Evolutionary conservation across 2,113 vertebrate genomes (phyloP), one percentile per base, ranked within the genome.

Genomic region (Hiodon tergisus): DNA sequence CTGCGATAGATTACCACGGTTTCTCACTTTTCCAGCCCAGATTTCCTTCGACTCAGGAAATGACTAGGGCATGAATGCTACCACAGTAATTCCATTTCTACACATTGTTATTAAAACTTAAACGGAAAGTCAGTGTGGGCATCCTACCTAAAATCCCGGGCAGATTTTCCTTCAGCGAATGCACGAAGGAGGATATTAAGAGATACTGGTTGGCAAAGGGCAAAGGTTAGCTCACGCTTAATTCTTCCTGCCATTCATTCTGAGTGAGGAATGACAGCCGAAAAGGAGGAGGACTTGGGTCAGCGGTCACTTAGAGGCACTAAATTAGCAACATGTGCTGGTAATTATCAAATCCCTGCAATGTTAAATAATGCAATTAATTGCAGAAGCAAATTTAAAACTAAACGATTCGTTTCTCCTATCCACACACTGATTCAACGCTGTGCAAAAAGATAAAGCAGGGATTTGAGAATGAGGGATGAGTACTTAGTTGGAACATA

Each of bases 261-360:
- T 71, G 58, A 68, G 63, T 78, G 68, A 71, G 74, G 77, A 81
- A 73, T 81, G 78, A 77, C 74, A 75, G 46, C 66, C 55, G 76
- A 85, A 80, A 85, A 84, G 84, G 79, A 80, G 86, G 86, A 90
- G 88, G 89, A 91, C 89, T 89, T 88, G 90, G 91, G 88, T 90
- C 91, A 91, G 83, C 84, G 84, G 85, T 88, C 86, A 83, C 82
- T 88, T 85, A 88, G 85, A 88, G 82, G 84, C 83, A 87, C 88
- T 85, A 92, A 91, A 91, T 90, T 89, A 89, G 88, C 85, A 91
- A 91, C 90, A 92, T 92, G 90, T 91, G 90, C 89, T 90, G 85
- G 83, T 87, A 91, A 92, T 91, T 91, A 92, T 90, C 84, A 89
- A 87, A 90, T 85, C 89, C 87, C 87, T 87, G 85, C 86, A 87